Evolutionary conservation across 2,113 vertebrate genomes (phyloP), one percentile per base, ranked within the genome.

Genomic region (Asarcornis scutulata): DNA sequence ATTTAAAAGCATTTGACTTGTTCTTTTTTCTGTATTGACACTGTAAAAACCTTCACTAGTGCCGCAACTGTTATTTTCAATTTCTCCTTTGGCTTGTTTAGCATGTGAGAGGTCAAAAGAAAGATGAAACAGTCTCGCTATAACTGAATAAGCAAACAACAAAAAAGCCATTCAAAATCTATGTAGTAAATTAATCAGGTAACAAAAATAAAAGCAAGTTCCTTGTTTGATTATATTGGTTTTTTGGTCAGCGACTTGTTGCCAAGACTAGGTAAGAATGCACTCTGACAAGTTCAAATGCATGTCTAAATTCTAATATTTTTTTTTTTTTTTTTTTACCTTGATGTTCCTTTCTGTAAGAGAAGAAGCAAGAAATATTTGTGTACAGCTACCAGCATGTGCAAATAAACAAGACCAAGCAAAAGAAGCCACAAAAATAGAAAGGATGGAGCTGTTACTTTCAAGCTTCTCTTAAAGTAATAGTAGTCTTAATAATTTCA

Each of bases 41-140:
- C 8, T 4, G 15, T 27, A 7, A 73, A 66, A 55, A 31, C 13
- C 1, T 1, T 0, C 50, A 34, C 31, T 0, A 59, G 20, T 23
- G 23, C 27, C n/a, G 40, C n/a, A 79, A 23, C 20, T 40, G 34
- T 16, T 46, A 18, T n/a, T 64, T 40, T 56, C 38, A 42, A 3
- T 20, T 74, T 74, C 22, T 27, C 16, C 14, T 48, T 55, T 27
- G 10, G 21, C 21, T 69, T 56, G 27, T 11, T 84, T 77, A 21
- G n/a, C 11, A 22, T 5, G 7, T 3, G 8, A 21, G 22, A 83
- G 1, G 4, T n/a, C 21, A 16, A 67, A 44, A 32, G 20, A 63
- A 32, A 48, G 31, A 42, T 17, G 2, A 78, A 91, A 44, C 2
- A 23, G 42, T 13, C 6, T 25, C 34, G 9, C 38, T 55, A 4